Evolutionary conservation across 2,113 vertebrate genomes (phyloP).

Genomic region (Apeltes quadracus): DNA sequence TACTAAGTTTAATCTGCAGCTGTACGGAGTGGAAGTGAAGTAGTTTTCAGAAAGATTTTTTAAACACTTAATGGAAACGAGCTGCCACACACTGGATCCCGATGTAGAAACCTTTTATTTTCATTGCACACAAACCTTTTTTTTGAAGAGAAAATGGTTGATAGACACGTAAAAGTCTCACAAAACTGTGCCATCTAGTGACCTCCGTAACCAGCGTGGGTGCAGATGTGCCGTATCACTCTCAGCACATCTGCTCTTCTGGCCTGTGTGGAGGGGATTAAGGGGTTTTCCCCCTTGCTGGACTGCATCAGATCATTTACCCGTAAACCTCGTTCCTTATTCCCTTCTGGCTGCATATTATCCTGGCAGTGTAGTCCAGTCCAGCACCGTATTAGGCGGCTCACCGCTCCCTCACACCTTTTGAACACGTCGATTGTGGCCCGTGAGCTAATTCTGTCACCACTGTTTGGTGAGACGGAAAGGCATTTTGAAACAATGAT

Average conservation of each 20-base stretch:
- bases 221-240: conserved; percentile 18
- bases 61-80: background rate
- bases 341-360: conserved; percentile 12
- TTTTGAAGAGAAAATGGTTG: background rate
- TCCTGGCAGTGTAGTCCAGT: conserved; percentile 13
- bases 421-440: background rate
- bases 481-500: background rate
- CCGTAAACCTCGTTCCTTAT: conserved; percentile 26
- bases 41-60: conserved; percentile 10
- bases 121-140: background rate
- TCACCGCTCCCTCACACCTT: background rate
- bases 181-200: background rate
- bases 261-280: conserved; percentile 38
- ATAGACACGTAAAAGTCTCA: background rate
- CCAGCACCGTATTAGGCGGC: background rate
- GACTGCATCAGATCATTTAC: conserved; percentile 48
- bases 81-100: background rate
- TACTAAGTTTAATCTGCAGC: conserved; percentile 58
- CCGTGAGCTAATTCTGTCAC: background rate
- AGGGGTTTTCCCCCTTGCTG: conserved; percentile 24
- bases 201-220: background rate
- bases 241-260: conserved; percentile 44
- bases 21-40: conserved; percentile 44
- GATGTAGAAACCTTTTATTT: conserved; percentile 1
- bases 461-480: background rate